These are phyloP conservation scores for Andrena minutula DNA, from an alignment of 2,888 invertebrate species.

Conservation along the genomic window DNA sequence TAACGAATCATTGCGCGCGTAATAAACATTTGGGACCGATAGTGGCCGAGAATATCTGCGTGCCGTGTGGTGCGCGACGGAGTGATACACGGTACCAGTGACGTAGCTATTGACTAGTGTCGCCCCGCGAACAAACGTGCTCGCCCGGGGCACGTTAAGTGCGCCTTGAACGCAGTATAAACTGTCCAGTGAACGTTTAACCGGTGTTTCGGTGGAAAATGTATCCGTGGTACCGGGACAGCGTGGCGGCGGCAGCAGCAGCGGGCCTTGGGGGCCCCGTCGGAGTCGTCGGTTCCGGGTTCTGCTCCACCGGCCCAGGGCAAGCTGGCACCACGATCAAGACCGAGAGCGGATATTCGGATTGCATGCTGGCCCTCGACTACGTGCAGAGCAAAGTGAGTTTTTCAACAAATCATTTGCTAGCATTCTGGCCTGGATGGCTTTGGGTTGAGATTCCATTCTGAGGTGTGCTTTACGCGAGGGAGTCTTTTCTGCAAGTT, in stretches of 20 bases:
- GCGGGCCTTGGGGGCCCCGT: conserved; percentile 85
- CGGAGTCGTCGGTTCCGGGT: conserved; percentile 84
- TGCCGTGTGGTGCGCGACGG: conserved; percentile 1
- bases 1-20: no score
- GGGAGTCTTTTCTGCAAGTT: no score
- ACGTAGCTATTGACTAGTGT: background rate
- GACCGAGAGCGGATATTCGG: conserved; percentile 89
- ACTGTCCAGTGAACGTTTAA: conserved; percentile 15
- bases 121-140: background rate
- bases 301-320: conserved; percentile 85
- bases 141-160: background rate
- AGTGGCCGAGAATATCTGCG: no score
- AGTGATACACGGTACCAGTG: background rate
- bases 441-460: no score
- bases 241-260: conserved; percentile 86
- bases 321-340: conserved; percentile 87
- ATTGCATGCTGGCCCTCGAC: conserved; percentile 90
- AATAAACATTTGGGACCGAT: no score
- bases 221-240: conserved; percentile 89
- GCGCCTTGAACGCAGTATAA: background rate
- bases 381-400: conserved; percentile 90
- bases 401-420: background rate
- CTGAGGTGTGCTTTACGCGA: no score
- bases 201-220: conserved; percentile 80
- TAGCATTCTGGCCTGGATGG: no score